These are phyloP conservation scores for Parelbella ahira DNA, from an alignment of 2,888 invertebrate genomes.

Conservation along the genomic window DNA sequence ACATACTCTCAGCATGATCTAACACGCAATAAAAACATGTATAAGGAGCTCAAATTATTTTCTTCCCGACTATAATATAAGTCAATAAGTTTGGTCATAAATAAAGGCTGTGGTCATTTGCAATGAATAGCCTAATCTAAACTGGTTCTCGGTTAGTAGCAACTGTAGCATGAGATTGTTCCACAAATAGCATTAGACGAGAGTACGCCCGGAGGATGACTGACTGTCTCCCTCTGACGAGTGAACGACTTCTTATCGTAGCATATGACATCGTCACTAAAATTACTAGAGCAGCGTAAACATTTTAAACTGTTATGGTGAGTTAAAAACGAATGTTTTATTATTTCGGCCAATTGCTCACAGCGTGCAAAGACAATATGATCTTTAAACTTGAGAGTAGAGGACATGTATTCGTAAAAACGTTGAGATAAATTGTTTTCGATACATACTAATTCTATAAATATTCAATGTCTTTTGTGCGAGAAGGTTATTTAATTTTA, in stretches of 20 bases:
- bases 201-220: conserved; percentile 35
- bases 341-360: background rate
- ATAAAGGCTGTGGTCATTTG: conserved; percentile 7
- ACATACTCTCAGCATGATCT: too few species aligned
- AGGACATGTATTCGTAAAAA: background rate
- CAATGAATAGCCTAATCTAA: conserved; percentile 29
- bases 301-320: conserved; percentile 18
- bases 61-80: too few species aligned
- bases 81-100: too few species aligned
- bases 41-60: too few species aligned
- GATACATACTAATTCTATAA: conserved; percentile 4
- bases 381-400: conserved; percentile 3
- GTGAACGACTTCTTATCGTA: conserved; percentile 72
- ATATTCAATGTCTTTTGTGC: conserved; percentile 8
- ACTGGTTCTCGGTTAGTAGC: conserved; percentile 44
- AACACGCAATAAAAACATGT: too few species aligned
- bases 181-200: conserved; percentile 53
- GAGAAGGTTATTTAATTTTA: conserved; percentile 16
- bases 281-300: conserved; percentile 42
- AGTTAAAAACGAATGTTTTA: conserved; percentile 3
- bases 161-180: conserved; percentile 50
- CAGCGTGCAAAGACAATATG: background rate
- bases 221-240: conserved; percentile 49
- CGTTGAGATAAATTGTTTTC: conserved; percentile 1
- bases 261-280: conserved; percentile 56